Evolutionary conservation across 2,888 invertebrate species (phyloP).

Genomic region (Sipunculus nudus): DNA sequence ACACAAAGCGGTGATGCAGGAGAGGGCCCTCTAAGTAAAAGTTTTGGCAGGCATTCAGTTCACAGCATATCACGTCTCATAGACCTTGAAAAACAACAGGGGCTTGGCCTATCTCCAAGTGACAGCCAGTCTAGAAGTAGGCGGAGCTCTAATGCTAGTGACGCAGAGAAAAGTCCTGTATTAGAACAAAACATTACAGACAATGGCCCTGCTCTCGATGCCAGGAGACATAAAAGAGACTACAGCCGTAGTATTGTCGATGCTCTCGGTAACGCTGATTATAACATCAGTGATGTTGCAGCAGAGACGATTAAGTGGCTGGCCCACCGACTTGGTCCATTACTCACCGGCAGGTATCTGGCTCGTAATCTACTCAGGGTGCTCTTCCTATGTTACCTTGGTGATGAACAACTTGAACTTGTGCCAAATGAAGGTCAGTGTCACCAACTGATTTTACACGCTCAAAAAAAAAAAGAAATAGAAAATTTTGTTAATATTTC

Average conservation of each 20-base stretch:
- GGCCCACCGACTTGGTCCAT: conserved; percentile 91
- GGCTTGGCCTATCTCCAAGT: no score
- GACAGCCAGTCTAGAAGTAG: no score
- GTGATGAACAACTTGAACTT: conserved; percentile 51
- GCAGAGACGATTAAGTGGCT: conserved; percentile 78
- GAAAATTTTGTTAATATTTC: neutral
- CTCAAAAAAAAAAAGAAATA: neutral
- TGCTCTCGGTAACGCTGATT: conserved; percentile 30
- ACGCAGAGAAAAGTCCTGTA: no score
- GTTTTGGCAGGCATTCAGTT: conserved; percentile 28
- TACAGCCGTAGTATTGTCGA: conserved; percentile 48
- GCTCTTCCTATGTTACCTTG: conserved; percentile 92
- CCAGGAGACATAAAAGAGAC: conserved; percentile 62
- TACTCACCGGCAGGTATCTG: conserved; percentile 88
- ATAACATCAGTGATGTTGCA: conserved; percentile 62
- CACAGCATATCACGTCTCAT: conserved; percentile 32
- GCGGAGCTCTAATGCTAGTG: no score
- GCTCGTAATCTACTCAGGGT: conserved; percentile 91
- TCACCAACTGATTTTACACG: neutral
- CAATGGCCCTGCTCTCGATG: no score
- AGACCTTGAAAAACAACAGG: no score
- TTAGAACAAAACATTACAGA: no score
- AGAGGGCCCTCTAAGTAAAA: conserved; percentile 19
- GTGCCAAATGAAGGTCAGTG: conserved; percentile 6
- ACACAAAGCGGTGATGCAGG: conserved; percentile 1